Base-by-base conservation (phyloP, 2,113 vertebrate species). In the Scalopus aquaticus region DNA sequence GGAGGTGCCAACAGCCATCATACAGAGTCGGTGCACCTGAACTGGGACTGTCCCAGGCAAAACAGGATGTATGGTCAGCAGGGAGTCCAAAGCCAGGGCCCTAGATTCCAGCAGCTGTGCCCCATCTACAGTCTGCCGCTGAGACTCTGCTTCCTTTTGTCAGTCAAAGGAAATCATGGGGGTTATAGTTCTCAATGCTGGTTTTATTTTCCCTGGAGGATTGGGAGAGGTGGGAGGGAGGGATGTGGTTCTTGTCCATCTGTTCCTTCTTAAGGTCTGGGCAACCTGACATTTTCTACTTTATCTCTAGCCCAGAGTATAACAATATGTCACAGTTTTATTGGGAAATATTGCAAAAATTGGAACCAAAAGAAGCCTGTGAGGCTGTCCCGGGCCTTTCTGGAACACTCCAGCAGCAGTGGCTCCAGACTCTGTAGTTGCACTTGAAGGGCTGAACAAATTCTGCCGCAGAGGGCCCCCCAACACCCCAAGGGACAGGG, bases 311-410 rank as follows among this genome's bases (percentile, higher is more conserved):
- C 65, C 30, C 46, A 56, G 44, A 84, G 46, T 15, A 44, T 51
- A 89, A 74, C 39, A 22, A 49, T 22, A 0, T 87, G 24, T 91
- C 93, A 58, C 16, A 15, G 42, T 84, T 95, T 83, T 51, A 84
- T 64, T 80, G 56, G 49, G 64, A 97, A 91, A 96, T 46, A 46
- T 20, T 88, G 35, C 35, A 46, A 80, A 93, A 46, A 22, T 84
- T 65, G 84, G 60, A 95, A 30, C 30, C 26, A 42, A 88, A 80
- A 58, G 65, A 49, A 80, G 16, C 9, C 6, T 54, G 24, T 5
- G 19, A 60, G 26, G 35, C 62, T 54, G 3, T 51, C 79, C 46
- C 0, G 5, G 69, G 6, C 30, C 15, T 17, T 95, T 49, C 76
- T 64, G 26, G 64, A 90, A 67, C 9, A 30, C 6, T 64, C 76